These are phyloP conservation scores for Diploptera punctata DNA, from an alignment of 2,888 invertebrate genomes.

Conservation along the genomic window DNA sequence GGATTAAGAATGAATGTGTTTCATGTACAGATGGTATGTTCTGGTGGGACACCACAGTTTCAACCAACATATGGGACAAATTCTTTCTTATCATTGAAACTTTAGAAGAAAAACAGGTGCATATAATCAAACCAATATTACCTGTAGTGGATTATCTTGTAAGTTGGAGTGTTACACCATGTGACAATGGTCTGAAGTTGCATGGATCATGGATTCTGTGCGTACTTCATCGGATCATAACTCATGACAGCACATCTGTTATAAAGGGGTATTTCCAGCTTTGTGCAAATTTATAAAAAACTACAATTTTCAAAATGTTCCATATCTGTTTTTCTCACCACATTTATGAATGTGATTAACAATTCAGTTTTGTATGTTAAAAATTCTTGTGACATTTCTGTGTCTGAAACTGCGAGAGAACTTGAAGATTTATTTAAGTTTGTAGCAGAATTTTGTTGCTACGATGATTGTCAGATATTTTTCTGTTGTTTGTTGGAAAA, in stretches of 20 bases:
- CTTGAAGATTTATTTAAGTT: constrained; percentile 47
- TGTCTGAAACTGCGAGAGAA: constrained; percentile 47
- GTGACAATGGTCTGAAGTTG: background rate
- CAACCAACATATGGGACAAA: constrained; percentile 55
- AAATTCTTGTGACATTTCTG: constrained; percentile 40
- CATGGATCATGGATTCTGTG: constrained; percentile 55
- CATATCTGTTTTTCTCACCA: constrained; percentile 44
- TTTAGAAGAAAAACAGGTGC: constrained; percentile 76
- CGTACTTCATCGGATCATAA: constrained; percentile 55
- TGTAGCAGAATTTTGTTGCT: constrained; percentile 48
- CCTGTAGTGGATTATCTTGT: constrained; percentile 51
- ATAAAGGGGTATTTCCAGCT: constrained; percentile 55
- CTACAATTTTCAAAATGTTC: constrained; percentile 39
- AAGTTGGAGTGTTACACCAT: background rate
- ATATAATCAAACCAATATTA: constrained; percentile 73
- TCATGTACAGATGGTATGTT: constrained; percentile 36
- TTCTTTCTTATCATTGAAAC: constrained; percentile 73
- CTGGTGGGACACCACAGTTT: constrained; percentile 39
- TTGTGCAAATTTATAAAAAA: constrained; percentile 50
- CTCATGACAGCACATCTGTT: constrained; percentile 58
- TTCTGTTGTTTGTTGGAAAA: constrained; percentile 43
- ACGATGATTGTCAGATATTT: constrained; percentile 41
- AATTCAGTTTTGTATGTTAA: constrained; percentile 51
- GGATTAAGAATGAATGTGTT: no score
- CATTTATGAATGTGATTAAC: constrained; percentile 49